These are phyloP conservation scores for Halcyon leucocephala DNA, from an alignment of 2,797 vertebrate species.

Conservation along the genomic window DNA sequence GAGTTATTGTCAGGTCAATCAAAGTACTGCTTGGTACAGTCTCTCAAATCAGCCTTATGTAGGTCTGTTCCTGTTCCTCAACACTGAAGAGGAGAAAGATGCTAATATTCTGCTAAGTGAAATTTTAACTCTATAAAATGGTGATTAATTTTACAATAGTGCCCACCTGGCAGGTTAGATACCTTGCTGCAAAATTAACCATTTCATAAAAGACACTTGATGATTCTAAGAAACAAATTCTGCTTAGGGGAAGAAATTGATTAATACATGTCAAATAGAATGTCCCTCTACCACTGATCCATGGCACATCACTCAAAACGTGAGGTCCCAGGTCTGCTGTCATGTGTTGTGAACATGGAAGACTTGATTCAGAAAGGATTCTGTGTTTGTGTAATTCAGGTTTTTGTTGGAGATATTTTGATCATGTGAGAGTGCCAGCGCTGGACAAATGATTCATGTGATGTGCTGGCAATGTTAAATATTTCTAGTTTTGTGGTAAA, in stretches of 20 bases:
- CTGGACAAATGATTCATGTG: not conserved
- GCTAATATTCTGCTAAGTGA: not conserved
- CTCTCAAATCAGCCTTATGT: not conserved
- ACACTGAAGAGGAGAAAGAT: not conserved
- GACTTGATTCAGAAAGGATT: not conserved
- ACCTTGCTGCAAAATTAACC: not conserved
- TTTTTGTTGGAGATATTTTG: not conserved
- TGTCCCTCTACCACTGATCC: not conserved
- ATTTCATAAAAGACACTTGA: not conserved
- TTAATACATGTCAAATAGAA: not conserved
- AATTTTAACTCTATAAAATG: not conserved
- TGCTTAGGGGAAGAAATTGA: not conserved
- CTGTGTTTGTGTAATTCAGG: not conserved
- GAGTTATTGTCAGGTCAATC: not conserved
- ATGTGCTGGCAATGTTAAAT: not conserved
- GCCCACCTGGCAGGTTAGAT: not conserved
- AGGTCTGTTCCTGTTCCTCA: not conserved
- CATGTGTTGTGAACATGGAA: not conserved
- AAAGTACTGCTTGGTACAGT: not conserved
- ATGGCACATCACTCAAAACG: rapidly evolving
- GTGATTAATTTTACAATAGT: not conserved
- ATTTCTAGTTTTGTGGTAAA: not conserved
- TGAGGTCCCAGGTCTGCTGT: not conserved
- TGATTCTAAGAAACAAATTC: not conserved
- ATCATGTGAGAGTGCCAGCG: not conserved